phyloP scores from a whole-genome alignment of 2,797 vertebrate species.

The Echeneis naucrates region DNA sequence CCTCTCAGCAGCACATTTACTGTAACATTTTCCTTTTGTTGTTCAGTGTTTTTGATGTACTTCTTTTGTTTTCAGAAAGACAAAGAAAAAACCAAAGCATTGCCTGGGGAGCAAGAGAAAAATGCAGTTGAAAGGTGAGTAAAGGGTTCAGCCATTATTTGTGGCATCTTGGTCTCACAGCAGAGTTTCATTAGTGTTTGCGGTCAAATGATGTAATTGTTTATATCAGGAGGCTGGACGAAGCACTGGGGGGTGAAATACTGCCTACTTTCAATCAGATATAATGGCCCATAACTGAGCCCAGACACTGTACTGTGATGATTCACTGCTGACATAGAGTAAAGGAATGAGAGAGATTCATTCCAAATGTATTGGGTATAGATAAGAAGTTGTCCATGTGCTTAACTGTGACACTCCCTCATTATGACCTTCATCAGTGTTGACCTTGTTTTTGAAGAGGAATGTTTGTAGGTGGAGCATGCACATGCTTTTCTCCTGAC shows the following conservation, averaged over 20 bases:
- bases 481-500: background rate
- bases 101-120: background rate
- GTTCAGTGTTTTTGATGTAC: background rate
- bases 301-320: conserved; percentile 18
- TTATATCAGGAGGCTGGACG: conserved; percentile 20
- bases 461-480: conserved; percentile 28
- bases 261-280: conserved; percentile 49
- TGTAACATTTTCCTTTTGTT: background rate
- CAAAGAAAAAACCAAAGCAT: background rate
- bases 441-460: conserved; percentile 41
- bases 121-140: conserved; percentile 11
- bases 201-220: conserved; percentile 38
- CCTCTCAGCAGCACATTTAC: background rate
- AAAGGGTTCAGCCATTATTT: conserved; percentile 21
- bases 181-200: conserved; percentile 17
- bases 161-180: background rate
- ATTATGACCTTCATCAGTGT: conserved; percentile 59
- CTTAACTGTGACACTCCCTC: conserved; percentile 50
- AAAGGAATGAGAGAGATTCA: conserved; percentile 56
- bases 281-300: conserved; percentile 67
- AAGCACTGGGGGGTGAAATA: conserved; percentile 33
- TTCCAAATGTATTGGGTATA: conserved; percentile 56
- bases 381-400: conserved; percentile 56
- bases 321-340: conserved; percentile 57
- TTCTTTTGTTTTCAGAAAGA: conserved; percentile 11